Base-by-base conservation (phyloP, 2,113 vertebrate genomes). In the Aptenodytes forsteri region DNA sequence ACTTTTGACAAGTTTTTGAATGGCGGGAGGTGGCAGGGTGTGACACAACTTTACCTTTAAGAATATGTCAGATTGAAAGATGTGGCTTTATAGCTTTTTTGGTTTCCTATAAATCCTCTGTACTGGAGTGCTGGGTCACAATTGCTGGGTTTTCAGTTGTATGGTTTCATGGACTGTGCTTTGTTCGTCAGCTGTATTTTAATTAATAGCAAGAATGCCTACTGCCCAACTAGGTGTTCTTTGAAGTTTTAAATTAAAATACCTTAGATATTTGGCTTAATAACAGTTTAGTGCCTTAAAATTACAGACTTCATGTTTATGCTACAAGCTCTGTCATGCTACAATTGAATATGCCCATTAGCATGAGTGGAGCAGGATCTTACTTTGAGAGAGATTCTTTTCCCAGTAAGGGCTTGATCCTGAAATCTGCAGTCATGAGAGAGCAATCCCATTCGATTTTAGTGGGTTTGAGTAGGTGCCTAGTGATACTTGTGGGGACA, bases 181-280 rank as follows among this genome's bases (percentile, higher is more conserved):
- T 76, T 77, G 46, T 44, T 85, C 79, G 42, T 77, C 70, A 73
- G 27, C 46, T 29, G 44, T 55, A 47, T 96, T 97, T 83, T 83
- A 91, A 95, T 93, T 90, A 96, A 93, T 85, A n/a, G 38, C 62
- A 93, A 90, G 89, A 91, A 96, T 94, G 29, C 50, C 90, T 81
- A 91, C 46, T 95, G 84, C 59, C 82, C 71, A 85, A 1, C 55
- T 77, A 70, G 42, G 59, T 88, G 80, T 90, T 91, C 95, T 97
- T 97, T 97, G 96, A 97, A 96, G 89, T 86, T 97, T 91, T 88
- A 96, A 96, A 95, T 97, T 97, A 88, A 94, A 96, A 95, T 90
- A 67, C 89, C 69, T 86, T 83, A 86, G 62, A 89, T 83, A 96
- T 83, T 91, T 91, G 78, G 16, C 44, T 86, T 96, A 96, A 95